phyloP scores from a whole-genome alignment of 2,888 invertebrate species.

The Helleia helle region DNA sequence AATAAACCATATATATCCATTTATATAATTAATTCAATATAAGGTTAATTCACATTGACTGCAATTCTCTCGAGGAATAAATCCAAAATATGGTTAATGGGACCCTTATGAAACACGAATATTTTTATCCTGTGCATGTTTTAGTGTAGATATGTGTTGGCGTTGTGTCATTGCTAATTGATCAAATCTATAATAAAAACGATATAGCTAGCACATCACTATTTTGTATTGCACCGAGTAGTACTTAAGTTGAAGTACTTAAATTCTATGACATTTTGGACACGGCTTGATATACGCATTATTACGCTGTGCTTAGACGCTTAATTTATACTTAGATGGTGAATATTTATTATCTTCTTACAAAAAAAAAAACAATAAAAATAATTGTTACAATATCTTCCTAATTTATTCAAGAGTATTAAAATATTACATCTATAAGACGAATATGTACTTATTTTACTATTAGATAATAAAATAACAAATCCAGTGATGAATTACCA shows the following conservation, averaged over 20 bases:
- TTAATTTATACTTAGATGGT: too few relatives aligned
- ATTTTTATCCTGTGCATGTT: slow-evolving; percentile 22
- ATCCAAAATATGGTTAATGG: slow-evolving; percentile 39
- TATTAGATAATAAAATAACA: background rate
- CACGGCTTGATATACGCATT: background rate
- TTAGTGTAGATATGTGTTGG: slow-evolving; percentile 34
- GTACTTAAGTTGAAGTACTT: slow-evolving; percentile 31
- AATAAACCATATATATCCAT: too few relatives aligned
- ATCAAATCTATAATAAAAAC: slow-evolving; percentile 53
- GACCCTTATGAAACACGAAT: slow-evolving; percentile 25
- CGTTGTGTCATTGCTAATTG: slow-evolving; percentile 55
- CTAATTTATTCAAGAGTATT: background rate
- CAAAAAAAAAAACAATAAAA: background rate
- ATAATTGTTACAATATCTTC: background rate
- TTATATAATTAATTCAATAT: too few relatives aligned
- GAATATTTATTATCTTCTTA: background rate
- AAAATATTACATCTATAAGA: too few relatives aligned
- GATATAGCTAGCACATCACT: slow-evolving; percentile 30
- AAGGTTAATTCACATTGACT: too few relatives aligned
- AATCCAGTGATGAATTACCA: slow-evolving; percentile 12
- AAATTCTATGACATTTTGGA: too few relatives aligned
- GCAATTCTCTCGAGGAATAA: slow-evolving; percentile 38
- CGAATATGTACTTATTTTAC: too few relatives aligned
- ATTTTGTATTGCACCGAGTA: slow-evolving; percentile 19
- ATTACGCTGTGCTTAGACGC: slow-evolving; percentile 1